A percentile compares a stretch with the other conserved stretches of the same genome.
These are phyloP conservation scores for Eurytoma californica DNA, from an alignment of 2,888 invertebrate genomes.

Conservation along the genomic window DNA sequence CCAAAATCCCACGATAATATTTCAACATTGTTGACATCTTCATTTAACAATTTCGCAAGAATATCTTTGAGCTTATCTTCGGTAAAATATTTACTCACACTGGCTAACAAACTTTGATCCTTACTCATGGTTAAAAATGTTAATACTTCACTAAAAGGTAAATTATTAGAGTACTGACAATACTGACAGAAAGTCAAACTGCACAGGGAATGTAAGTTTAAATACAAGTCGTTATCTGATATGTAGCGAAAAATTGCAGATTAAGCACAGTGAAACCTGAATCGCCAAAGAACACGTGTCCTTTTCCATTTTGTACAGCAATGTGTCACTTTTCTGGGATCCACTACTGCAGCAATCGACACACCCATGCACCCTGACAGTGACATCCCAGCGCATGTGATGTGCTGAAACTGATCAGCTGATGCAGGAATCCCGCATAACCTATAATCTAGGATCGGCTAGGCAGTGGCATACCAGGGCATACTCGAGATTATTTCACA, in stretches of 20 bases:
- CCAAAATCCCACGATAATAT: conserved; percentile 75
- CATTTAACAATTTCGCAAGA: conserved; percentile 69
- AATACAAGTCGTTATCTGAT: neutral
- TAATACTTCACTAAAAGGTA: neutral
- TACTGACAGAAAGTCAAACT: neutral
- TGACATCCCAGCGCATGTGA: too few relatives aligned
- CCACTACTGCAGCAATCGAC: too few relatives aligned
- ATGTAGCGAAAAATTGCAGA: neutral
- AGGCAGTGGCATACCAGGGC: too few relatives aligned
- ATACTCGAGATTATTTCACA: too few relatives aligned
- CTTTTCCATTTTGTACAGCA: neutral
- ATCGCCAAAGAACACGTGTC: conserved; percentile 28
- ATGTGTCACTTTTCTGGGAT: neutral
- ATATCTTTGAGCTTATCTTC: conserved; percentile 74
- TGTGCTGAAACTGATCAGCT: too few relatives aligned
- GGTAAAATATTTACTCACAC: conserved; percentile 70
- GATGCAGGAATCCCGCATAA: too few relatives aligned
- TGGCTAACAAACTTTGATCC: conserved; percentile 38
- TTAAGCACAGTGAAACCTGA: neutral
- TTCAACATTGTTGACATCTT: conserved; percentile 61
- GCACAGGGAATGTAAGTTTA: neutral
- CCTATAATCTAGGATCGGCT: too few relatives aligned
- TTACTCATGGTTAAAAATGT: conserved; percentile 22
- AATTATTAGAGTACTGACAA: neutral
- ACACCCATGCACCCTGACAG: too few relatives aligned